Evolutionary conservation across 2,888 invertebrate species (phyloP), one percentile per base, ranked within the genome.

Genomic region (Dione juno): DNA sequence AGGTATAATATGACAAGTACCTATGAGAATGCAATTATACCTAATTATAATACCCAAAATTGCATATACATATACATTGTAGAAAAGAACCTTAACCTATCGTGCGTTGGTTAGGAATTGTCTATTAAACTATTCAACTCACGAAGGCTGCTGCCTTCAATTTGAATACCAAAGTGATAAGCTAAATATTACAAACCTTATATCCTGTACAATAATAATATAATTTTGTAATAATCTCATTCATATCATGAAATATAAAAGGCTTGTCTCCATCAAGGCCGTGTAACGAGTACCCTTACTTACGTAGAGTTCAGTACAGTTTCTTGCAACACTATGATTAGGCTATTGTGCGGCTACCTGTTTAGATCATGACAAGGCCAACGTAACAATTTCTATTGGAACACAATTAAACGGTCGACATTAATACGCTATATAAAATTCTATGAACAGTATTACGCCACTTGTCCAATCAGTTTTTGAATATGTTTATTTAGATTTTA

Each of bases 281-380:
- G 59, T 71, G 57, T 65, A 9, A 52, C n/a, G n/a, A 35, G 9
- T 5, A 35, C 50, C 54, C 52, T 72, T 79, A 82, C 82, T 81
- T 81, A 81, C 37, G 6, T n/a, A 57, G 14, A 54, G 6, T n/a
- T 16, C 37, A 57, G 37, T 37, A 16, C 45, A 76, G 78, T 80
- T 77, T 82, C 80, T 82, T 80, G 85, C 84, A 81, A 80, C 80
- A 85, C 80, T 82, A 81, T 91, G 90, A 92, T 92, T 90, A 89
- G 87, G 84, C 82, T 82, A 90, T 92, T 92, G 91, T 91, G 76
- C 74, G 76, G 90, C 92, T 91, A 92, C 92, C 88, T n/a, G 91
- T 92, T 90, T 86, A 66, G 37, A 50, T 37, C 78, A 82, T 85
- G 87, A 87, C 88, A 89, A 88, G 90, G 89, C 83, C 84, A 79